Evolutionary conservation across 1,140 invertebrate genomes (phyloP), one percentile per base, ranked within the genome.

Genomic region (Ceratina australensis): DNA sequence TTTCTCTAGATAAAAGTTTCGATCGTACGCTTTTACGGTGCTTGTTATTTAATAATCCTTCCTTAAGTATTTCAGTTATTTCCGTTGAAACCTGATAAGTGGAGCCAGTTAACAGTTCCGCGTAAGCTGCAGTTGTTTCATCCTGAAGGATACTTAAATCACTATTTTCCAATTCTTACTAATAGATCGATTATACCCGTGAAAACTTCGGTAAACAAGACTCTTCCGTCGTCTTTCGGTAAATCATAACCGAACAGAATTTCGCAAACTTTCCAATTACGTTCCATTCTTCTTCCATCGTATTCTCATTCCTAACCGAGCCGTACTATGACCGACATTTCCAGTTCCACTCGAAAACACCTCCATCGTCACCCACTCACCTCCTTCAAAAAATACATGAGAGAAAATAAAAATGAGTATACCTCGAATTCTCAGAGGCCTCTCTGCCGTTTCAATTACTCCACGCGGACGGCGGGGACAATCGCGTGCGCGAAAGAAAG

Each of bases 321-420:
- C 18, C 49, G 26, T 8, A 13, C 49, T 5, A 71, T 47, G 61
- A 65, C 61, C 61, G 61, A 66, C 42, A 74, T 66, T 16, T 63
- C n/a, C 8, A 16, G 13, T 2, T 3, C n/a, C 16, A 3, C 28
- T 56, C 49, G 0, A 10, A 16, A 2, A 12, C 47, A 12, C 18
- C 61, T 22, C 13, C 12, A 15, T 15, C 10, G 42, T 28, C 8
- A 24, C 16, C 8, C 4, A 28, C n/a, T 24, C 15, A 12, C 7
- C 49, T 18, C 5, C 24, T 12, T 28, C 7, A 2, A 59, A 47
- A 59, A n/a, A 10, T n/a, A 1, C 18, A 3, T 3, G 8, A 42
- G 16, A 64, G 13, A n/a, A n/a, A 52, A 52, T 15, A 4, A n/a
- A 52, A 24, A 24, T 47, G 22, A 18, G 42, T 47, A 20, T 8